Conservation (phyloP, 2,113 vertebrate genomes). For the Aleadryas rufinucha region DNA sequence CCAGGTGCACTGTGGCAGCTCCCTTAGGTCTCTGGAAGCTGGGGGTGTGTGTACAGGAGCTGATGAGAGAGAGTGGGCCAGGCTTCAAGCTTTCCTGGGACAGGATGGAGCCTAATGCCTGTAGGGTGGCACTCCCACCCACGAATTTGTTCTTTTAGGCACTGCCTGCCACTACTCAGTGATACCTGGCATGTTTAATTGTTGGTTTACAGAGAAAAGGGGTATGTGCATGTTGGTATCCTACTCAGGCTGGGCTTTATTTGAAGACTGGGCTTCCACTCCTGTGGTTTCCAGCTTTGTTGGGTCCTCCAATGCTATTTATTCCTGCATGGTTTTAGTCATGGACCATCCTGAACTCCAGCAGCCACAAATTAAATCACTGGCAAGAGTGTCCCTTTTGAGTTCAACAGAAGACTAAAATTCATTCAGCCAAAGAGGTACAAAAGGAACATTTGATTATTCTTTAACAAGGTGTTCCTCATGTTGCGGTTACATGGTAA, state of each 20-base stretch:
- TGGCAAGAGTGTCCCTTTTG: not conserved
- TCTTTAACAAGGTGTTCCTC: not conserved
- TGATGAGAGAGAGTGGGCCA: not conserved
- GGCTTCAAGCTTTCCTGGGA: not conserved
- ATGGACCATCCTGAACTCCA: rapidly evolving
- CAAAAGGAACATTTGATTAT: not conserved
- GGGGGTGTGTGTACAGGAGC: rapidly evolving
- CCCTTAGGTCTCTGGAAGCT: not conserved
- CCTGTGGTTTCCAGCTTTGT: not conserved
- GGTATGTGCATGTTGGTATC: not conserved
- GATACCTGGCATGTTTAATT: not conserved
- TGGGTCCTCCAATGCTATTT: not conserved
- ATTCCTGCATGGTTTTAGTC: not conserved
- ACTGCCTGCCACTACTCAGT: not conserved
- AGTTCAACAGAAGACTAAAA: not conserved
- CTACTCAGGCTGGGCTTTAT: not conserved
- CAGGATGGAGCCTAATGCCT: not conserved
- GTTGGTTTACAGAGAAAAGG: not conserved
- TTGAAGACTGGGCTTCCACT: not conserved
- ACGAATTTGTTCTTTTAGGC: not conserved
- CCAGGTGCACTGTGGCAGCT: not conserved
- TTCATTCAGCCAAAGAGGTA: not conserved
- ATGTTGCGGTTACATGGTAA: not conserved
- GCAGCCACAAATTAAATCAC: not conserved
- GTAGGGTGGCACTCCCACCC: not conserved